Evolutionary conservation across 2,888 invertebrate species (phyloP).

Genomic region (Pinctada fucata): DNA sequence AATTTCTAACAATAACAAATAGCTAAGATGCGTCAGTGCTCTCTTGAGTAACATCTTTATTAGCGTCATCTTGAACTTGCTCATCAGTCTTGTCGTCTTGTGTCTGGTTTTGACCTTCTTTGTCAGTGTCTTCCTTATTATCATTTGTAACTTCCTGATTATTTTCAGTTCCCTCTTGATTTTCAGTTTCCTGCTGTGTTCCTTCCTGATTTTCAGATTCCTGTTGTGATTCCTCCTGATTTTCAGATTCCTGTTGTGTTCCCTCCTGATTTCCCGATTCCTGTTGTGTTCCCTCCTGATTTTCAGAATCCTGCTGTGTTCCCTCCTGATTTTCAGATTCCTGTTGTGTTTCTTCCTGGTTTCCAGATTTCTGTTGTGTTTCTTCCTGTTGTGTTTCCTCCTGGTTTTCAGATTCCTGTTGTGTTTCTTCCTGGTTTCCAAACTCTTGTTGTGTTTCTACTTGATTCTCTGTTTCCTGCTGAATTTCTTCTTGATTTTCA

Average conservation of each 20-base stretch:
- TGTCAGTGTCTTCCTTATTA: not conserved
- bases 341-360: constrained; percentile 1
- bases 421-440: not conserved
- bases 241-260: not conserved
- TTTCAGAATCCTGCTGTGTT: not conserved
- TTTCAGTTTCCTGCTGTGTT: constrained; percentile 57
- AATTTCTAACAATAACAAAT: too few relatives aligned
- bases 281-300: not conserved
- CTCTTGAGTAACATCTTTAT: too few relatives aligned
- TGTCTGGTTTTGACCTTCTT: too few relatives aligned
- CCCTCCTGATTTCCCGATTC: not conserved
- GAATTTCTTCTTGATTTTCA: not conserved
- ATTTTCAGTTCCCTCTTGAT: not conserved
- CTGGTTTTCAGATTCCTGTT: not conserved
- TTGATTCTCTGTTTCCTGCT: not conserved
- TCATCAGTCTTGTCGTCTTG: too few relatives aligned
- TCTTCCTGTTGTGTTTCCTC: not conserved
- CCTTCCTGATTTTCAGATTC: constrained; percentile 4
- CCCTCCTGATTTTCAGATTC: not conserved
- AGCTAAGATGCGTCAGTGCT: too few relatives aligned
- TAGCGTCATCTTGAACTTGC: too few relatives aligned
- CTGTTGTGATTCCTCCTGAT: not conserved
- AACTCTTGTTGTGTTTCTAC: not conserved
- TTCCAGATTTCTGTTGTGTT: not conserved
- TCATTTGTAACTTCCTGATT: constrained; percentile 5